Base-by-base conservation (phyloP, 2,888 invertebrate species). In the Cyclophora punctaria region DNA sequence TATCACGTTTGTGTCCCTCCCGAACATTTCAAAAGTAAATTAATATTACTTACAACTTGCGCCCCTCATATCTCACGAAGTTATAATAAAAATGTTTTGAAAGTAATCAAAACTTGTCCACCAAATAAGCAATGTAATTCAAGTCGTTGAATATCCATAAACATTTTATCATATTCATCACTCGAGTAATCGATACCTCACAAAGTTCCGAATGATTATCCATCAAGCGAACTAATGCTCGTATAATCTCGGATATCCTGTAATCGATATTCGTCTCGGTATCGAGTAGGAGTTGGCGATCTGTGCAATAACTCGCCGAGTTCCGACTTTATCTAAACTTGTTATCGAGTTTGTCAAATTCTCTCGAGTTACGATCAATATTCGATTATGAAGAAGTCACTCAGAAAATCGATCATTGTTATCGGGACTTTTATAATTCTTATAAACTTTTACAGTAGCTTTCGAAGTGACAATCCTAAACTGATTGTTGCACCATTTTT, bases 261-360 rank as follows among this genome's bases (percentile, higher is more conserved):
- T 53, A 61, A 57, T 57, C 63, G 60, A 58, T 55, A 53, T 54
- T 55, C 58, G 45, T 43, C 47, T n/a, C 42, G 48, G 46, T 50
- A 45, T 52, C 35, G 33, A 54, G 51, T 57, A 44, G 52, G 58
- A 62, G 57, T 64, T 67, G 59, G 37, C 57, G 51, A 61, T 64
- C 63, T 62, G 63, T 60, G 73, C 68, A 63, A 70, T 68, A 73
- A 72, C 71, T 71, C 66, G 58, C 56, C 58, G 63, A 63, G 62
- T 66, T 66, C 60, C 54, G 62, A 59, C 69, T 63, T 67, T 70
- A 69, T 71, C 67, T 58, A 48, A 35, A 58, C 71, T 75, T 67
- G 71, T 76, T 77, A 73, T 63, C 51, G 65, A 77, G 62, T 72
- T 75, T 66, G 67, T 63, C 66, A 60, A 67, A 69, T 62, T 50